These are phyloP conservation scores for Oceanodroma tethys DNA, from an alignment of 2,113 vertebrate genomes.

Conservation along the genomic window DNA sequence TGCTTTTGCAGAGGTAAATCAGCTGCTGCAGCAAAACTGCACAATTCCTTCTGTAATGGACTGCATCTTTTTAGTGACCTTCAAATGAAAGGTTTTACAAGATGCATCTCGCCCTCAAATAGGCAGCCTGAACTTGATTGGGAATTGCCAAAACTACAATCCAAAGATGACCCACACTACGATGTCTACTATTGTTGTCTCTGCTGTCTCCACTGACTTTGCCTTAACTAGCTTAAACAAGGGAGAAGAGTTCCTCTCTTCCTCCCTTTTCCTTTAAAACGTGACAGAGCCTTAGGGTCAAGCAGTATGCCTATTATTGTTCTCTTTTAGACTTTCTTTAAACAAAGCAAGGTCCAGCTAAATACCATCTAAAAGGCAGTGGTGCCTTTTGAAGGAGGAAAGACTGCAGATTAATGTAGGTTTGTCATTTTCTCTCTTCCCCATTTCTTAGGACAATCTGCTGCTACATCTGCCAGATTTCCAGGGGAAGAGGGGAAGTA, in stretches of 20 bases:
- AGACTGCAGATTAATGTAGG: background rate
- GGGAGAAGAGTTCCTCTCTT: background rate
- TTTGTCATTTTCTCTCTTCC: background rate
- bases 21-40: conserved; percentile 5
- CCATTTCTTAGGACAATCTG: background rate
- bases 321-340: background rate
- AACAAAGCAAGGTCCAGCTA: background rate
- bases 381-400: background rate
- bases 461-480: background rate
- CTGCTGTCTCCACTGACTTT: background rate
- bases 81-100: conserved; percentile 28
- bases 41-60: background rate
- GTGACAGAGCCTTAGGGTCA: background rate
- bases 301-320: background rate
- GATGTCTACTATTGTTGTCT: background rate
- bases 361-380: background rate
- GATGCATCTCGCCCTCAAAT: background rate
- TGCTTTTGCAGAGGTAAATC: conserved; percentile 48
- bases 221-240: background rate
- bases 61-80: conserved; percentile 23
- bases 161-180: background rate
- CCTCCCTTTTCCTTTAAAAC: background rate
- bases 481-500: background rate
- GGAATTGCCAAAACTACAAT: background rate
- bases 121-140: background rate